These are phyloP conservation scores for Tachyglossus aculeatus DNA, from an alignment of 2,797 vertebrate species.

Conservation along the genomic window DNA sequence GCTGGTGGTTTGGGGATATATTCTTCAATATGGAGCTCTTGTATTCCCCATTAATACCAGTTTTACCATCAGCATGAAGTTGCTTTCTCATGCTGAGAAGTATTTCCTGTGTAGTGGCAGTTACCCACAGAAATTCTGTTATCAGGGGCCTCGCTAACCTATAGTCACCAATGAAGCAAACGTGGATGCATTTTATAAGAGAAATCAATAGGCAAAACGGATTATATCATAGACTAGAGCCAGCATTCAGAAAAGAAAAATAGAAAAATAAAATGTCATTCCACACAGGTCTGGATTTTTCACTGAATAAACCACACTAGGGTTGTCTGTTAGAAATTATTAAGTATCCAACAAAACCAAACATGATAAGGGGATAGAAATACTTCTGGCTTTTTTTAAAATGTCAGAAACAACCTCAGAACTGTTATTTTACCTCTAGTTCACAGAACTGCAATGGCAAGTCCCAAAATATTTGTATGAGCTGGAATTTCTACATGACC, in stretches of 20 bases:
- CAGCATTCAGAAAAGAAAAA: conserved; percentile 62
- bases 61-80: conserved; percentile 16
- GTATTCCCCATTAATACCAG: conserved; percentile 10
- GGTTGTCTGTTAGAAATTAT: conserved; percentile 50
- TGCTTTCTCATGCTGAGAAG: conserved; percentile 17
- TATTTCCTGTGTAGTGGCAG: conserved; percentile 27
- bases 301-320: conserved; percentile 8
- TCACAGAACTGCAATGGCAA: conserved; percentile 49
- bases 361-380: conserved; percentile 44
- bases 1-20: background rate
- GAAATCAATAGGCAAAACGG: conserved; percentile 61
- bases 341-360: conserved; percentile 47
- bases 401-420: conserved; percentile 57
- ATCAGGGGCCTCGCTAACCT: conserved; percentile 49
- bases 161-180: conserved; percentile 62
- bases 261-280: conserved; percentile 54
- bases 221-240: conserved; percentile 55
- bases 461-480: conserved; percentile 43
- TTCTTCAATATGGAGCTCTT: conserved; percentile 15
- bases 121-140: conserved; percentile 37
- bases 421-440: conserved; percentile 40
- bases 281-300: conserved; percentile 37
- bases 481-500: conserved; percentile 19
- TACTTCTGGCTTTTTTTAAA: conserved; percentile 50
- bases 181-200: conserved; percentile 55